Evolutionary conservation across 2,797 vertebrate genomes (phyloP).

Genomic region (Ammospiza maritima): DNA sequence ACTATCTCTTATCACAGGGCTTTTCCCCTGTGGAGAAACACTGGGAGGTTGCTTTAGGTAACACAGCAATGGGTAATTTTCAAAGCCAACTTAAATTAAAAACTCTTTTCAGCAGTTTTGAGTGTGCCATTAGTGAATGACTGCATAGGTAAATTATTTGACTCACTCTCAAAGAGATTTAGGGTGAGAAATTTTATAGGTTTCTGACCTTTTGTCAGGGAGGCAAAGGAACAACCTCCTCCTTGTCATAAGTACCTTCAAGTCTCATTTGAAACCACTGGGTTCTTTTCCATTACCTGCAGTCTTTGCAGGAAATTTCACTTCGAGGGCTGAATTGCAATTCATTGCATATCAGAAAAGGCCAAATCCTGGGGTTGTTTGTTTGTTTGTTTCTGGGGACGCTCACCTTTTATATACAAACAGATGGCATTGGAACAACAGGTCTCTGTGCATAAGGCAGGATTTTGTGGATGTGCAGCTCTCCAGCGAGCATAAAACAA

Average conservation of each 20-base stretch:
- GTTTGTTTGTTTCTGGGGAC: neutral
- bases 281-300: neutral
- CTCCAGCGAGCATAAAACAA: constrained; percentile 21
- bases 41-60: constrained; percentile 67
- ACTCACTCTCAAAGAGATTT: neutral
- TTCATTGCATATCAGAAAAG: neutral
- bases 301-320: neutral
- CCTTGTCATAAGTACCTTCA: neutral
- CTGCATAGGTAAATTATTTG: neutral
- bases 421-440: constrained; percentile 25
- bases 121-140: constrained; percentile 3
- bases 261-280: neutral
- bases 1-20: constrained; percentile 39
- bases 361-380: neutral
- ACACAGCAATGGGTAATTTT: constrained; percentile 22
- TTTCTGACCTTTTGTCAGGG: neutral
- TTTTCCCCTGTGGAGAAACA: constrained; percentile 40
- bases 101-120: constrained; percentile 46
- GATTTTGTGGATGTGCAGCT: constrained; percentile 5
- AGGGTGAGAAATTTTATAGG: neutral
- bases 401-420: neutral
- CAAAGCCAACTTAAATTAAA: constrained; percentile 6
- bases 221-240: neutral
- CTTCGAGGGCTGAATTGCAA: neutral
- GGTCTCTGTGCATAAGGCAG: neutral